phyloP scores from a whole-genome alignment of 1,140 invertebrate genomes.

The Caerostris extrusa region DNA sequence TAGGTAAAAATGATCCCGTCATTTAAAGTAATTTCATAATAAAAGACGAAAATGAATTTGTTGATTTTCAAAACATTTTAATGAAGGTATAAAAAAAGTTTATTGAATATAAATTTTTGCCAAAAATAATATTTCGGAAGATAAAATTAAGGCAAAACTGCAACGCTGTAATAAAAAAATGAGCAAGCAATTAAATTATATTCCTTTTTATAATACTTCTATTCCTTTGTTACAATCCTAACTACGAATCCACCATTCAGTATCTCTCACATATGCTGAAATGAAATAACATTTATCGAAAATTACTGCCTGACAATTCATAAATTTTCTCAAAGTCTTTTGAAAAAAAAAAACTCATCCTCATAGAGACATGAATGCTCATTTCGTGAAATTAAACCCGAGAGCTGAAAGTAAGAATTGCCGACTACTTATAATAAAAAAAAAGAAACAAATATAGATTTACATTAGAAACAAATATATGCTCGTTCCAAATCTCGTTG shows the following conservation, averaged over 20 bases:
- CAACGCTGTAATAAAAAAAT: neutral
- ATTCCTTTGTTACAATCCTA: neutral
- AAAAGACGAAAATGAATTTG: too few relatives aligned
- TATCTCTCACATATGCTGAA: neutral
- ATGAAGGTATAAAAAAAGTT: too few relatives aligned
- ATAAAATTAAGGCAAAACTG: too few relatives aligned
- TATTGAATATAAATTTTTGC: too few relatives aligned
- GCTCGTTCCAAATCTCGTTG: slow-evolving; percentile 32
- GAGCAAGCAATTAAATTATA: too few relatives aligned
- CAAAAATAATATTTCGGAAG: too few relatives aligned
- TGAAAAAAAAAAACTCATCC: neutral
- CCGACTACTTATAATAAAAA: slow-evolving; percentile 31
- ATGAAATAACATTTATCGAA: neutral
- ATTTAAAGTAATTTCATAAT: too few relatives aligned
- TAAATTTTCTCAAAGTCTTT: slow-evolving; percentile 35
- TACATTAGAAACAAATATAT: slow-evolving; percentile 64
- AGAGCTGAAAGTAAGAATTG: neutral
- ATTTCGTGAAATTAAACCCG: neutral
- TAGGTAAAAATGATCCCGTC: too few relatives aligned
- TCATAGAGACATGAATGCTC: neutral
- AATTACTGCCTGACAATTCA: neutral
- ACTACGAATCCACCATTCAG: neutral
- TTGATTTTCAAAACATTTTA: too few relatives aligned
- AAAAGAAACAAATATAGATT: too few relatives aligned
- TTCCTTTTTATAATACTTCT: neutral